Evolutionary conservation across 2,797 vertebrate genomes (phyloP).

Genomic region (Thripadectes ignobilis): DNA sequence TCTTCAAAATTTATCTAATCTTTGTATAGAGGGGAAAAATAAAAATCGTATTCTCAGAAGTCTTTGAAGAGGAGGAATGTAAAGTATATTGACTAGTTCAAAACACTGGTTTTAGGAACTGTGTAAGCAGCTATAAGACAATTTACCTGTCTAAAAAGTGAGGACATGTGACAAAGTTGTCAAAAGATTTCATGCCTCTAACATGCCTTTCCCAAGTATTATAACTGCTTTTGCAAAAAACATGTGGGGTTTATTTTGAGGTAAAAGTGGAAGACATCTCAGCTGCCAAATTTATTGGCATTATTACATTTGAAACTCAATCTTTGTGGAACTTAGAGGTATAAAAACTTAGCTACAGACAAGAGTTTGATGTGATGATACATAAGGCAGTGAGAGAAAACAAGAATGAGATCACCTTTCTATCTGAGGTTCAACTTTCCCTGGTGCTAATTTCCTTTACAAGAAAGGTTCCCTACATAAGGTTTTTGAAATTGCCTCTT

Average conservation of each 20-base stretch:
- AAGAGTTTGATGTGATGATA: neutral
- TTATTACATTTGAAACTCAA: neutral
- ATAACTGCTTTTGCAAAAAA: neutral
- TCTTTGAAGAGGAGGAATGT: neutral
- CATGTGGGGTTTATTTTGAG: neutral
- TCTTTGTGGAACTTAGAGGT: neutral
- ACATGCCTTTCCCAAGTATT: neutral
- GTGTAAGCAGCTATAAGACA: neutral
- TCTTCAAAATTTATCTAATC: neutral
- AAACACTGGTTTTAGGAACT: neutral
- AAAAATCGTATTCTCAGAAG: neutral
- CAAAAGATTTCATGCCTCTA: neutral
- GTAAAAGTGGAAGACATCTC: neutral
- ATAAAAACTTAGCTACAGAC: neutral
- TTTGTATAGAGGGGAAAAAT: neutral
- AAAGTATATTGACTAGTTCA: neutral
- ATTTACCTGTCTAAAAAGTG: constrained; percentile 24
- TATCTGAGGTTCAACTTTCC: neutral
- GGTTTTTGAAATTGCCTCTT: neutral
- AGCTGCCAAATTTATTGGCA: neutral
- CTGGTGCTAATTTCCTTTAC: neutral
- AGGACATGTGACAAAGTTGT: constrained; percentile 16
- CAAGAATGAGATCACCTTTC: neutral
- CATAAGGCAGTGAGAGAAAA: neutral
- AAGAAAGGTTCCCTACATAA: neutral